Evolutionary conservation across 2,113 vertebrate genomes (phyloP).

Genomic region (Nyctibius bracteatus): DNA sequence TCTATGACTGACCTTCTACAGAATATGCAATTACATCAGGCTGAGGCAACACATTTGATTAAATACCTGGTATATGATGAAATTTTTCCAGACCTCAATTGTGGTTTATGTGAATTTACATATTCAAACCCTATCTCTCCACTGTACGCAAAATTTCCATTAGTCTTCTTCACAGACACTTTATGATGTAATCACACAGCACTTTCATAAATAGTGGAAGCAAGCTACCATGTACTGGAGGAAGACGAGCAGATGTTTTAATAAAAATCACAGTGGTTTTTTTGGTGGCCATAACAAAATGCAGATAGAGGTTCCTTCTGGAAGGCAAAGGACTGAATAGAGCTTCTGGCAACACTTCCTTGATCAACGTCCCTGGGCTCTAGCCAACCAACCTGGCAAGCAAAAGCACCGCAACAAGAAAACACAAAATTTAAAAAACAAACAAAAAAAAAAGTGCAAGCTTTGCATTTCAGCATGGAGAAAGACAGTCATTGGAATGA

Average conservation of each 20-base stretch:
- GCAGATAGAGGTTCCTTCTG: neutral
- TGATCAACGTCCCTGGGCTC: neutral
- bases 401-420: slow-evolving; percentile 2
- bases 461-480: neutral
- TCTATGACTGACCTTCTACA: neutral
- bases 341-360: neutral
- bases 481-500: neutral
- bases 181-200: neutral
- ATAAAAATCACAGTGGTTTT: neutral
- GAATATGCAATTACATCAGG: neutral
- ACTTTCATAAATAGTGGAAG: neutral
- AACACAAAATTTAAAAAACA: neutral
- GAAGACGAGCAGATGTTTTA: neutral
- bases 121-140: neutral
- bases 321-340: neutral
- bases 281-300: neutral
- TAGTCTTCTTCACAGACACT: neutral
- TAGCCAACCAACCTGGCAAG: slow-evolving; percentile 20
- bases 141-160: neutral
- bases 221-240: neutral
- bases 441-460: neutral
- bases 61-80: neutral
- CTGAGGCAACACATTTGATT: neutral
- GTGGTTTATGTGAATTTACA: neutral
- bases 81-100: neutral